A percentile compares a stretch with the other conserved stretches of the same genome.
phyloP scores from a whole-genome alignment of 2,888 invertebrate species.

The Mimachlamys varia region DNA sequence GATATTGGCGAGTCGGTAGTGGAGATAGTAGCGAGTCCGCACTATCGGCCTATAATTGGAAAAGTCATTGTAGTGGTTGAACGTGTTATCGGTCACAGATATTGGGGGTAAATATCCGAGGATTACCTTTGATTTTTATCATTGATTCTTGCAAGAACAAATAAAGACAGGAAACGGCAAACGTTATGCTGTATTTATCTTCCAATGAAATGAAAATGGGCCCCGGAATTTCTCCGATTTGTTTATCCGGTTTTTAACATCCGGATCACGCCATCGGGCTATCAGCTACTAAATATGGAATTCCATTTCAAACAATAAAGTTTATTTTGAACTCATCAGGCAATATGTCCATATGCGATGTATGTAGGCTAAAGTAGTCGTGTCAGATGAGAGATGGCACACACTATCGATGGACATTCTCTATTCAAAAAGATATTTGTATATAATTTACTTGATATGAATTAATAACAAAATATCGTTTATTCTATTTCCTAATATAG shows the following conservation, averaged over 20 bases:
- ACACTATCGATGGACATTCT: background rate
- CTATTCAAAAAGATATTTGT: background rate
- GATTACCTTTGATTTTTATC: slow-evolving; percentile 10
- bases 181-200: background rate
- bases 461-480: background rate
- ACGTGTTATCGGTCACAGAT: background rate
- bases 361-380: background rate
- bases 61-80: background rate
- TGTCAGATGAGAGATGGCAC: background rate
- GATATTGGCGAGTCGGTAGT: background rate
- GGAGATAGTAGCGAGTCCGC: background rate
- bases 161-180: background rate
- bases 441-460: background rate
- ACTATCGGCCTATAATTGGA: background rate
- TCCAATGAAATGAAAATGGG: slow-evolving; percentile 1
- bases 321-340: background rate
- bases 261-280: background rate
- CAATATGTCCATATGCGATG: background rate
- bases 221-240: background rate
- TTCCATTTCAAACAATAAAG: background rate
- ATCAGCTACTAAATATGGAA: background rate
- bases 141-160: background rate
- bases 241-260: background rate
- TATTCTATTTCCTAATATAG: background rate
- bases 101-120: background rate